These are phyloP conservation scores for Chelmon rostratus DNA, from an alignment of 2,797 vertebrate species.

Conservation along the genomic window DNA sequence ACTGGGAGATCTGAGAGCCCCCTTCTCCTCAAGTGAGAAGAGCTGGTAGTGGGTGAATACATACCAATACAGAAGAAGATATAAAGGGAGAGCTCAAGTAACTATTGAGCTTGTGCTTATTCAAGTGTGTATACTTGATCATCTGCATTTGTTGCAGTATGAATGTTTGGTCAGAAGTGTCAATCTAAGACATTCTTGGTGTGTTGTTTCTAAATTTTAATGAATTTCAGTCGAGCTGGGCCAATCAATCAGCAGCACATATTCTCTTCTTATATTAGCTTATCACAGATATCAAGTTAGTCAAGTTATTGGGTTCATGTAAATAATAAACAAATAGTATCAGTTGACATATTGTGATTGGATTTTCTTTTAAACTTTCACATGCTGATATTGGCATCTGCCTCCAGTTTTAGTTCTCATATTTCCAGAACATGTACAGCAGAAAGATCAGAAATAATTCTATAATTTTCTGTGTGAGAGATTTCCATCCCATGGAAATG, in stretches of 20 bases:
- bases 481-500: not conserved
- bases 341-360: no score
- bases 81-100: not conserved
- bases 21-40: not conserved
- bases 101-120: not conserved
- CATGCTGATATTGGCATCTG: not conserved
- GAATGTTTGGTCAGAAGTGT: not conserved
- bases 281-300: no score
- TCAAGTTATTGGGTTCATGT: no score
- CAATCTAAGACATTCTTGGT: not conserved
- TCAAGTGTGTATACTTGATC: not conserved
- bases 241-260: no score
- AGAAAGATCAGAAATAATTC: not conserved
- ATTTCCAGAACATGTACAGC: not conserved
- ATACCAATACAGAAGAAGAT: not conserved
- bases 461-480: not conserved
- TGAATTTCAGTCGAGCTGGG: no score
- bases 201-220: not conserved
- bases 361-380: no score
- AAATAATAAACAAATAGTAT: no score
- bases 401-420: no score
- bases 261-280: no score
- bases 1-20: not conserved
- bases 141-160: not conserved
- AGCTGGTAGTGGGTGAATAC: constrained; percentile 13